Conservation (phyloP, 2,888 invertebrate genomes). For the Thyatira batis region DNA sequence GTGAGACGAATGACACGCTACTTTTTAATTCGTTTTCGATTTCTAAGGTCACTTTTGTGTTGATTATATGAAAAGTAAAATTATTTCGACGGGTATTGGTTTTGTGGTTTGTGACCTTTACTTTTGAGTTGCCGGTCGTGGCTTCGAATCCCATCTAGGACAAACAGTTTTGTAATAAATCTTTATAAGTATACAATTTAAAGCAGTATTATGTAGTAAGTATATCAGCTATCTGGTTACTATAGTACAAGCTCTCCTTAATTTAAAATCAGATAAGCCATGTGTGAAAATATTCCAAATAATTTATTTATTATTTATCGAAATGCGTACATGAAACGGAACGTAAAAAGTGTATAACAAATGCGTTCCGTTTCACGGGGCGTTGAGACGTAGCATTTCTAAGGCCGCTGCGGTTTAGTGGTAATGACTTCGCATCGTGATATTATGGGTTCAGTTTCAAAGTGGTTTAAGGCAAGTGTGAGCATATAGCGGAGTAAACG, state of each 20-base stretch:
- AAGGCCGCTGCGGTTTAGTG: conserved; percentile 25
- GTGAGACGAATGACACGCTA: neutral
- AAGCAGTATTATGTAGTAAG: too few relatives aligned
- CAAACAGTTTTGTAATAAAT: too few relatives aligned
- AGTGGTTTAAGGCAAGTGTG: neutral
- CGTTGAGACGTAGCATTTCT: conserved; percentile 13
- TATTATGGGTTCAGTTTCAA: neutral
- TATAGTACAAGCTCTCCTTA: too few relatives aligned
- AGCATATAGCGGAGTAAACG: neutral
- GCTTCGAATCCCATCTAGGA: too few relatives aligned
- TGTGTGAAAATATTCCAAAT: too few relatives aligned
- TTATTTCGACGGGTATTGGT: too few relatives aligned
- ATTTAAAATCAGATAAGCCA: too few relatives aligned
- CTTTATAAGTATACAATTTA: too few relatives aligned
- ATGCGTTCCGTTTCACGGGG: conserved; percentile 23
- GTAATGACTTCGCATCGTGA: conserved; percentile 1
- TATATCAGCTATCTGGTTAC: too few relatives aligned
- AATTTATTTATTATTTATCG: too few relatives aligned
- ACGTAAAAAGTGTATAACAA: conserved; percentile 18
- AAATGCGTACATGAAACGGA: conserved; percentile 22
- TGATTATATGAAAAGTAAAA: neutral
- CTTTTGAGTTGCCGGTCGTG: too few relatives aligned
- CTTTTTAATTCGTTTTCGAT: conserved; percentile 26
- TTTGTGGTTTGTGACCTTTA: too few relatives aligned
- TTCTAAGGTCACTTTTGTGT: conserved; percentile 26